These are phyloP conservation scores for Margaritifera margaritifera DNA, from an alignment of 2,888 invertebrate genomes.

Conservation along the genomic window DNA sequence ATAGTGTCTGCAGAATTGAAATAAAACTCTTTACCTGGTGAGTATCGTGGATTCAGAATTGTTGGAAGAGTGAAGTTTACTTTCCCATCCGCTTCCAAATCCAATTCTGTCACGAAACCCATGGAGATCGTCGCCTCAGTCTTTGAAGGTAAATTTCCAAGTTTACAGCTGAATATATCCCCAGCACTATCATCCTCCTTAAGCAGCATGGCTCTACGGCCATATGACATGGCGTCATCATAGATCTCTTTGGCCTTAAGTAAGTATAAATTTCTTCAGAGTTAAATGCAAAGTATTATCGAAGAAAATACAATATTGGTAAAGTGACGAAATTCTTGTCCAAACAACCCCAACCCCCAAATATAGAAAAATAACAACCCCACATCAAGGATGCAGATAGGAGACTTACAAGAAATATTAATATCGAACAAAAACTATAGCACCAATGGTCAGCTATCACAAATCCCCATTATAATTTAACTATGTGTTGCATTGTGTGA, in stretches of 20 bases:
- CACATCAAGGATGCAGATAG: too few species aligned
- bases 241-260: conserved; percentile 50
- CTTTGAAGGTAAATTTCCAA: conserved; percentile 54
- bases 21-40: conserved; percentile 28
- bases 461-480: too few species aligned
- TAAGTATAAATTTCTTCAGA: background rate
- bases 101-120: conserved; percentile 49
- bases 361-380: too few species aligned
- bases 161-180: conserved; percentile 50
- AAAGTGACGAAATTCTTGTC: too few species aligned
- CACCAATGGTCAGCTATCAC: too few species aligned
- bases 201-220: conserved; percentile 50
- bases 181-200: conserved; percentile 42
- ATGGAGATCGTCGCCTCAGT: conserved; percentile 40
- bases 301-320: too few species aligned
- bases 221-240: conserved; percentile 43
- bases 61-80: conserved; percentile 45
- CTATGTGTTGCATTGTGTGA: too few species aligned
- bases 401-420: too few species aligned
- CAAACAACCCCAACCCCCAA: too few species aligned
- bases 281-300: too few species aligned
- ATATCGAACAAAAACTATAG: too few species aligned
- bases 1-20: too few species aligned
- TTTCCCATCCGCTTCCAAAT: conserved; percentile 39
- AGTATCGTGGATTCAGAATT: conserved; percentile 47